Base-by-base conservation (phyloP, 2,888 invertebrate species). In the Drosophila diplacantha region DNA sequence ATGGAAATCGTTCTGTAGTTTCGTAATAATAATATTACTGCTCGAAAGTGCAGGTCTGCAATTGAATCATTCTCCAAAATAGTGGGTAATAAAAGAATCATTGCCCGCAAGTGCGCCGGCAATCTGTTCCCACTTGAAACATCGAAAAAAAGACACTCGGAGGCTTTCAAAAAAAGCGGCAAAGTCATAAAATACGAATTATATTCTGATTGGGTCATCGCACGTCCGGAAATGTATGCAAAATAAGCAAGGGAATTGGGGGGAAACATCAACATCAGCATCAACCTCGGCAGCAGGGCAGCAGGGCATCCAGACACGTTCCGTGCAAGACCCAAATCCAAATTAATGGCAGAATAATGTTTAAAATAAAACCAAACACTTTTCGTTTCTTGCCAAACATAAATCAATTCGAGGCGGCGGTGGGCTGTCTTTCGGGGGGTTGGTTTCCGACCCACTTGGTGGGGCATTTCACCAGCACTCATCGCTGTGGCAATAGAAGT, bases 321-420 rank as follows among this genome's bases (percentile, higher is more conserved):
- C 34, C 26, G 22, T 18, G 18, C 46, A 31, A 31, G 41, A 43
- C 64, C 58, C 37, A 50, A 50, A 63, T 54, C 52, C 57, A 52
- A 66, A 58, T 66, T 66, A 52, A 66, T 66, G 58, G 66, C 52
- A 58, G 38, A 57, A 66, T 66, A 58, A 66, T 66, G 51, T 66
- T 58, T 58, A 66, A 50, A 67, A 47, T 47, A 39, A 50, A 49
- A 47, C 58, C 46, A 11, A 64, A 44, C 55, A 65, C 55, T 49
- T 56, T 29, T 65, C 65, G 49, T 59, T 47, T 52, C 38, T 52
- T 32, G 11, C 29, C 35, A 24, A 58, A 66, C 66, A 61, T 53
- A 65, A 70, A 70, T 70, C 59, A 66, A 52, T 70, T 54, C 51
- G 53, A 22, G 22, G 22, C 58, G 22, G 16, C 24, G 24, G n/a